phyloP scores from a whole-genome alignment of 2,797 vertebrate genomes.

The Propithecus perrieri region DNA sequence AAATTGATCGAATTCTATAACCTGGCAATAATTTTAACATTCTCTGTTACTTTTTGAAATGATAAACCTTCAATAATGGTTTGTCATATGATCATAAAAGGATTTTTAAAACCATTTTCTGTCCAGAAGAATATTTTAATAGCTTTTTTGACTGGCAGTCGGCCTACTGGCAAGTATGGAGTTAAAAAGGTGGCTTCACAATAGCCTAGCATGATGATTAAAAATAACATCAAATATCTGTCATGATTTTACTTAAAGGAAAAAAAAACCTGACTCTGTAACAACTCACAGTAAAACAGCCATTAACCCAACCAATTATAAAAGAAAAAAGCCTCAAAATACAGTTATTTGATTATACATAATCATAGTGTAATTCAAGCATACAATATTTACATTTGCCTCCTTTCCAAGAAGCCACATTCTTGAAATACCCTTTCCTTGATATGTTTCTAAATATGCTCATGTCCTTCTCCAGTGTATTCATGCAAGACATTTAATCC shows the following conservation, averaged over 20 bases:
- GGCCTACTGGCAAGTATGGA: conserved; percentile 74
- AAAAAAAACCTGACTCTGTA: conserved; percentile 50
- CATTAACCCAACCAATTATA: conserved; percentile 78
- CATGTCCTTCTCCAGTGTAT: conserved; percentile 72
- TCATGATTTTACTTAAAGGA: conserved; percentile 74
- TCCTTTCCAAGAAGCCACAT: conserved; percentile 75
- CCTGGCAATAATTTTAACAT: not conserved
- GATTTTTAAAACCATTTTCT: conserved; percentile 30
- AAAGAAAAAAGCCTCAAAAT: conserved; percentile 76
- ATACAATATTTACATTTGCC: conserved; percentile 73
- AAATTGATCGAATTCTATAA: not conserved
- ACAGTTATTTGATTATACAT: conserved; percentile 80
- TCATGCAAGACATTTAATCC: conserved; percentile 74
- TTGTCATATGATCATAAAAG: not conserved
- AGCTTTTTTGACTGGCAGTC: conserved; percentile 57
- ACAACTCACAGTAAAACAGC: conserved; percentile 76
- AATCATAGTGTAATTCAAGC: conserved; percentile 81
- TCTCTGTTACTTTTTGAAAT: conserved; percentile 34
- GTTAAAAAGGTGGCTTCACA: conserved; percentile 77
- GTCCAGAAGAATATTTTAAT: not conserved
- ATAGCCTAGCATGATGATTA: conserved; percentile 62
- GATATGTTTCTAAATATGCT: conserved; percentile 75
- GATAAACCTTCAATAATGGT: conserved; percentile 19
- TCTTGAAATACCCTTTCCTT: conserved; percentile 79
- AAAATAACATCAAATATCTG: conserved; percentile 76